phyloP scores from a whole-genome alignment of 2,113 vertebrate genomes.

The Solenodon paradoxus region DNA sequence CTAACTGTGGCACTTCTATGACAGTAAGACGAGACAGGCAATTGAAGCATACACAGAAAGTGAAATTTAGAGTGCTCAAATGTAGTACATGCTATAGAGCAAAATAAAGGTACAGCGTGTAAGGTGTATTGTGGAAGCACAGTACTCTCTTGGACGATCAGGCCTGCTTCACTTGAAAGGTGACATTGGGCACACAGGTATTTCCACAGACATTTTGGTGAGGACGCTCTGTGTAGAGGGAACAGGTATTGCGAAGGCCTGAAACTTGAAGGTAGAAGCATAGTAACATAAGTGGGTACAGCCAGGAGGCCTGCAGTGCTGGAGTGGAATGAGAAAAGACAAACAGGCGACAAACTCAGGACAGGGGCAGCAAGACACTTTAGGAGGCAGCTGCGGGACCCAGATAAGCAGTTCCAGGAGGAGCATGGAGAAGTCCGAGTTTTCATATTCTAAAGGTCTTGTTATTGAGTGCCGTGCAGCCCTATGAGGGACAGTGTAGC shows the following conservation, averaged over 20 bases:
- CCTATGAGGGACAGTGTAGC: neutral
- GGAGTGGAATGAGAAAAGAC: no score
- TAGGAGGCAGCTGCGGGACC: accelerated
- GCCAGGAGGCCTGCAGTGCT: neutral
- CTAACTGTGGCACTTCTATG: neutral
- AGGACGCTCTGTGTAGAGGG: neutral
- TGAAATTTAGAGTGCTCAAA: neutral
- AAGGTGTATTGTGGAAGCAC: neutral
- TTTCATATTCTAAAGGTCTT: neutral
- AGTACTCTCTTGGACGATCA: neutral
- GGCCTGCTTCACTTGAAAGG: neutral
- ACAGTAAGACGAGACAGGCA: neutral
- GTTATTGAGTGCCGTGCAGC: neutral
- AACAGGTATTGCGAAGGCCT: neutral
- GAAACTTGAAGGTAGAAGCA: no score
- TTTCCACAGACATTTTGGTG: neutral
- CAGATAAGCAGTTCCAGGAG: neutral
- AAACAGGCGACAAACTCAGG: neutral
- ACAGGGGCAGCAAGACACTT: neutral
- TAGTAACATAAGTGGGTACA: no score
- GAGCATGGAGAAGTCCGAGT: neutral
- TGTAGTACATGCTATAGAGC: neutral
- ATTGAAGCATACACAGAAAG: neutral
- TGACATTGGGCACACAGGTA: neutral
- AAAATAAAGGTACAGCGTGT: neutral